Conservation (phyloP, 2,888 invertebrate species). For the Ctenicera cuprea region DNA sequence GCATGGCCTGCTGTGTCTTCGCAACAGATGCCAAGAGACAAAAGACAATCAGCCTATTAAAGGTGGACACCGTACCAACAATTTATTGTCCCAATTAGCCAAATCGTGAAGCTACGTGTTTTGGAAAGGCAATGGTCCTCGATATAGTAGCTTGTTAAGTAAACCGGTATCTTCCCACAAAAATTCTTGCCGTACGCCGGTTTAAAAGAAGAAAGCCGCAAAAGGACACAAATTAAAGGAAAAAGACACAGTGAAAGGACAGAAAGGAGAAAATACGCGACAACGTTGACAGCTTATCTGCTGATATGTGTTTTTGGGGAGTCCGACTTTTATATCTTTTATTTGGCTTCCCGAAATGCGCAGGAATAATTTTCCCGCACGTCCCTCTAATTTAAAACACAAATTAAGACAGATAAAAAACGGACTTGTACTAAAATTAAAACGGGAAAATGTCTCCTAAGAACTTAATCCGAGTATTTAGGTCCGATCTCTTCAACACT, state of each 20-base stretch:
- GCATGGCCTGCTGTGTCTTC: constrained; percentile 47
- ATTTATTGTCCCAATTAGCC: constrained; percentile 77
- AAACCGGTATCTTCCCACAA: constrained; percentile 56
- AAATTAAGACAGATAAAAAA: constrained; percentile 65
- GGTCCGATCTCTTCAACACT: constrained; percentile 46
- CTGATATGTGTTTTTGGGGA: constrained; percentile 50
- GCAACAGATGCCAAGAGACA: constrained; percentile 71
- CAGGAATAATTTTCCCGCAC: constrained; percentile 60
- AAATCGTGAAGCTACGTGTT: constrained; percentile 74
- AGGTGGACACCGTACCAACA: constrained; percentile 73
- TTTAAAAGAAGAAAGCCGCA: constrained; percentile 36
- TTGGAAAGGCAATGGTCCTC: constrained; percentile 71
- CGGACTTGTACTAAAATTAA: constrained; percentile 62
- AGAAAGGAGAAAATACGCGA: constrained; percentile 7
- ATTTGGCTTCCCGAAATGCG: constrained; percentile 44
- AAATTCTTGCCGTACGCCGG: constrained; percentile 54
- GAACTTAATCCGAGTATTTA: constrained; percentile 66
- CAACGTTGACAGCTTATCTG: constrained; percentile 48
- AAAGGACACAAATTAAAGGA: constrained; percentile 14
- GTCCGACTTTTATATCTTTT: constrained; percentile 46
- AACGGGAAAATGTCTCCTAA: constrained; percentile 61
- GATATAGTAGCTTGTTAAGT: constrained; percentile 63
- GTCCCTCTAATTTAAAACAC: constrained; percentile 67
- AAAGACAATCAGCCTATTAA: constrained; percentile 74
- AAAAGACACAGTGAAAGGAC: constrained; percentile 32